A percentile compares a stretch with the other conserved stretches of the same genome.
Conservation (phyloP, 2,113 vertebrate genomes). For the Montifringilla adamsi region DNA sequence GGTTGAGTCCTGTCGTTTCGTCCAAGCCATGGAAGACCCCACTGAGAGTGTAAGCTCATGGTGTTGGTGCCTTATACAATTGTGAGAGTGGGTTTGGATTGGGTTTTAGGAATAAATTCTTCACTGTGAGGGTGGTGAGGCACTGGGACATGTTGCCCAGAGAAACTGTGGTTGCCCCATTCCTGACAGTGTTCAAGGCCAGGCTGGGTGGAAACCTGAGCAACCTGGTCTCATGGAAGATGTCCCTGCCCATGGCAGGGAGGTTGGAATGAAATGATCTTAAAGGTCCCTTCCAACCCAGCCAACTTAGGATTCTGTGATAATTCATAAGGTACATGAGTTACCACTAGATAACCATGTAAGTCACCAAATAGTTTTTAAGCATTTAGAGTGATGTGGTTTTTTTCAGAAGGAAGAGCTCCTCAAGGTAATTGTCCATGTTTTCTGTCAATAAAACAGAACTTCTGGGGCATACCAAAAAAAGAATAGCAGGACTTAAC, state of each 20-base stretch:
- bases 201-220: not conserved
- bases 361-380: not conserved
- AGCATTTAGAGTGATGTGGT: not conserved
- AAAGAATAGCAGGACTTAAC: not conserved
- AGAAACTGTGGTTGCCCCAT: not conserved
- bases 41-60: slow-evolving; percentile 73
- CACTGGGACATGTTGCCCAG: not conserved
- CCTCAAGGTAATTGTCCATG: not conserved
- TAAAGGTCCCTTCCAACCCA: not conserved
- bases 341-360: fast-evolving
- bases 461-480: not conserved
- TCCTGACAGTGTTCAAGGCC: not conserved
- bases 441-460: not conserved
- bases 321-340: not conserved
- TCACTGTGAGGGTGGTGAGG: not conserved
- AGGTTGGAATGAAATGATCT: not conserved
- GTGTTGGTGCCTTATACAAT: not conserved
- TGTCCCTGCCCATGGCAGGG: not conserved
- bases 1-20: slow-evolving; percentile 83
- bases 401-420: not conserved
- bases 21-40: slow-evolving; percentile 83
- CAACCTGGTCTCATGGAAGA: not conserved
- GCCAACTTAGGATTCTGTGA: not conserved
- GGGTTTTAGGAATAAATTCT: not conserved
- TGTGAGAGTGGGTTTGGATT: not conserved